Base-by-base conservation (phyloP, 1,140 invertebrate genomes). In the Goniozus legneri region DNA sequence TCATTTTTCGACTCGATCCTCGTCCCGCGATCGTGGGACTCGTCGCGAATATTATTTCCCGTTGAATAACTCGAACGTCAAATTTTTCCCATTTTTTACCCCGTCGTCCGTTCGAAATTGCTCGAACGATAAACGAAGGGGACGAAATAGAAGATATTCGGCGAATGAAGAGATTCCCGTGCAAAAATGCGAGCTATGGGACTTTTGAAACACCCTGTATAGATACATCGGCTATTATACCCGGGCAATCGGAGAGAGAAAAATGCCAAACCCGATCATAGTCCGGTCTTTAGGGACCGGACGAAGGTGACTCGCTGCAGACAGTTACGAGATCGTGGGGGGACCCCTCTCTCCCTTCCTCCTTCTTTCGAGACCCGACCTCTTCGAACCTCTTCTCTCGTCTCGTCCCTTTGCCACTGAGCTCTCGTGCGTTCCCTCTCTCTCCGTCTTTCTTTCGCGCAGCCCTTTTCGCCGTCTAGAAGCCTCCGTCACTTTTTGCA, bases 401-500 rank as follows among this genome's bases (percentile, higher is more conserved):
- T 44, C 45, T 50, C n/a, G 16, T 41, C 37, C 43, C 32, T 32
- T 31, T 35, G 18, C 37, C 32, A 37, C 27, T 42, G 19, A 33
- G 35, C 35, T 37, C 18, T 41, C 47, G 4, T 18, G 14, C 27
- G n/a, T 41, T 24, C 6, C 18, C 14, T 31, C 18, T 35, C 22
- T 24, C n/a, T 38, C 14, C 47, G 50, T 54, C 47, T 47, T 48
- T 44, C 38, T 44, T 27, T 43, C 44, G 44, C 36, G 21, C 19
- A 31, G 27, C 44, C 40, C 42, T 42, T 54, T 52, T 21, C 42
- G 53, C 53, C 44, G 53, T 63, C 56, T 52, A 52, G 48, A 22
- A 43, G 52, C 52, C 58, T 56, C 62, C 57, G 58, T 64, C 58
- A 57, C 55, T 63, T 67, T 62, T 67, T 67, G 43, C 62, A 64